phyloP scores from a whole-genome alignment of 2,888 invertebrate species.

The Lithosia quadra region DNA sequence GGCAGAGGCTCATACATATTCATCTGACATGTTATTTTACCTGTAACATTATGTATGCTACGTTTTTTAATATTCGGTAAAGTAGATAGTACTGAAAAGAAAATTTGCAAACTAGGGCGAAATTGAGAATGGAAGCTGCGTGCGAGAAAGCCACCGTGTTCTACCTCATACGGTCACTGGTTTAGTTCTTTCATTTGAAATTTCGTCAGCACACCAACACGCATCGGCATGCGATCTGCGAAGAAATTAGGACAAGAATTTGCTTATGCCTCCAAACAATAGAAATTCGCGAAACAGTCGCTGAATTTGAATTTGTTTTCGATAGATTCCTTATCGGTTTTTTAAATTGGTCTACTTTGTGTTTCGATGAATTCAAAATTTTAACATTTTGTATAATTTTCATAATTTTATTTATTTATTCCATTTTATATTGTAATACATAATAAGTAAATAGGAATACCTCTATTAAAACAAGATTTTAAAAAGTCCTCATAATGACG shows the following conservation, averaged over 20 bases:
- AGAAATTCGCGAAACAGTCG: slow-evolving; percentile 30
- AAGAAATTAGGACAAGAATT: slow-evolving; percentile 44
- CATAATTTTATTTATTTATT: too few relatives aligned
- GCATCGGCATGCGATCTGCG: slow-evolving; percentile 51
- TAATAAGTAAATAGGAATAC: background rate
- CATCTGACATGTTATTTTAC: background rate
- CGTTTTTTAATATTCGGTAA: background rate
- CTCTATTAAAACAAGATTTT: background rate
- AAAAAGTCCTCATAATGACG: background rate
- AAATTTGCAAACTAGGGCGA: slow-evolving; percentile 42
- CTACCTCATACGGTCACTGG: slow-evolving; percentile 40
- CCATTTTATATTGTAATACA: background rate
- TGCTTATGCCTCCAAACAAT: slow-evolving; percentile 38
- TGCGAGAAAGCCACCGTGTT: slow-evolving; percentile 64
- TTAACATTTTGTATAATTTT: too few relatives aligned
- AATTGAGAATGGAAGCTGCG: slow-evolving; percentile 71
- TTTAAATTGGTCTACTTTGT: background rate
- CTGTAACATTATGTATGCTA: background rate
- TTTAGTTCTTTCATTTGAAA: slow-evolving; percentile 62
- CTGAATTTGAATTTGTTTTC: slow-evolving; percentile 31
- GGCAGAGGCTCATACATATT: background rate
- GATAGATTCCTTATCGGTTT: background rate
- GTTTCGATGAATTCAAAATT: too few relatives aligned
- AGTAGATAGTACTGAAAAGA: slow-evolving; percentile 1
- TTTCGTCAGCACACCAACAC: slow-evolving; percentile 58